These are phyloP conservation scores for Limnothrissa miodon DNA, from an alignment of 2,113 vertebrate genomes.

Conservation along the genomic window DNA sequence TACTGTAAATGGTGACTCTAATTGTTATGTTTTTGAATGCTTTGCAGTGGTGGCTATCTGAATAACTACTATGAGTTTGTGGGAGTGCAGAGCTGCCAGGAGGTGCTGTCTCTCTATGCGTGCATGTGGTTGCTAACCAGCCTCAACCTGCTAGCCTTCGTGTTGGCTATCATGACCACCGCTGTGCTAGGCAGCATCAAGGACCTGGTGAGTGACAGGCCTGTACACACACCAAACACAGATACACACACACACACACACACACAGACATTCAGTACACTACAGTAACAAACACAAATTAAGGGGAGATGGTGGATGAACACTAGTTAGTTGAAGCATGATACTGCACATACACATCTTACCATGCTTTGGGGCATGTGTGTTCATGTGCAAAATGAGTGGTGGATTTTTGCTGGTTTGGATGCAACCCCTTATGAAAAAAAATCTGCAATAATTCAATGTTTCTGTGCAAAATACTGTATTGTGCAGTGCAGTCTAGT, in stretches of 20 bases:
- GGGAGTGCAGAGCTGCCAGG: constrained; percentile 68
- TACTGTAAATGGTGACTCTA: background rate
- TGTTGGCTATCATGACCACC: constrained; percentile 61
- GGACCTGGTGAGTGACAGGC: constrained; percentile 55
- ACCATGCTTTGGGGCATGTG: too few relatives aligned
- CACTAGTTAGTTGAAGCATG: too few relatives aligned
- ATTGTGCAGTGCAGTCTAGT: too few relatives aligned
- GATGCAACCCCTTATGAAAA: too few relatives aligned
- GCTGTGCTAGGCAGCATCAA: constrained; percentile 70
- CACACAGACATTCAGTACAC: background rate
- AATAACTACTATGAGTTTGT: constrained; percentile 72
- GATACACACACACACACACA: background rate
- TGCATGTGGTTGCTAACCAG: constrained; percentile 62
- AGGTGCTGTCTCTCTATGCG: constrained; percentile 61
- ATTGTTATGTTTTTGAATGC: background rate
- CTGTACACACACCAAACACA: background rate
- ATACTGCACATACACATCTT: too few relatives aligned
- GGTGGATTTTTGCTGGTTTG: too few relatives aligned
- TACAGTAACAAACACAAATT: background rate
- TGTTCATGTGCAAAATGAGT: too few relatives aligned
- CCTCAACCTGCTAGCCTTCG: constrained; percentile 67
- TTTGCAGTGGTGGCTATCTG: constrained; percentile 67
- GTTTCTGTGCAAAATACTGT: too few relatives aligned
- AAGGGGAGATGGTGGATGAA: too few relatives aligned
- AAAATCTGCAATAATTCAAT: too few relatives aligned